Conservation (phyloP, 1,140 invertebrate species). For the Elymnias hypermnestra region DNA sequence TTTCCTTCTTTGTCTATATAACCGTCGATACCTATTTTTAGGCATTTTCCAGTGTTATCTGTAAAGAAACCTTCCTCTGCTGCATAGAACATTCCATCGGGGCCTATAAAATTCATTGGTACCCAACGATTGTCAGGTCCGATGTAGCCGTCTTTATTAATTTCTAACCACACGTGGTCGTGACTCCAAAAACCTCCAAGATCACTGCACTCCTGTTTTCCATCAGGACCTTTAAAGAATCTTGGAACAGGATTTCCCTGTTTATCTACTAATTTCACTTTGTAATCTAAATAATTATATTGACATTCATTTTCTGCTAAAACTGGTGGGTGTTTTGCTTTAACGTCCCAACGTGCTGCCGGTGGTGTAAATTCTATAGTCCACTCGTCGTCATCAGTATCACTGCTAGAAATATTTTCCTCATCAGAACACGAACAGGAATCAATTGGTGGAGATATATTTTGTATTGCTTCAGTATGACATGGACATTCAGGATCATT, state of each 20-base stretch:
- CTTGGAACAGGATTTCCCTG: slow-evolving; percentile 50
- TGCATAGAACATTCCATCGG: slow-evolving; percentile 59
- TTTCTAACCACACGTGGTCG: slow-evolving; percentile 51
- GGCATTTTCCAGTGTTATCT: slow-evolving; percentile 34
- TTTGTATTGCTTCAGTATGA: slow-evolving; percentile 27
- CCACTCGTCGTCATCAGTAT: slow-evolving; percentile 64
- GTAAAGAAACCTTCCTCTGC: slow-evolving; percentile 58
- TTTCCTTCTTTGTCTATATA: slow-evolving; percentile 62
- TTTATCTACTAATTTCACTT: slow-evolving; percentile 61
- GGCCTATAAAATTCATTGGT: slow-evolving; percentile 62
- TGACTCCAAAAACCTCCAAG: slow-evolving; percentile 63
- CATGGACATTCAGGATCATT: slow-evolving; percentile 60
- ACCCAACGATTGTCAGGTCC: slow-evolving; percentile 61
- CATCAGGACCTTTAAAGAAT: slow-evolving; percentile 65
- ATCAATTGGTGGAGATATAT: slow-evolving; percentile 42
- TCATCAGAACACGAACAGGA: slow-evolving; percentile 64
- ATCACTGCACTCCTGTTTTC: slow-evolving; percentile 62
- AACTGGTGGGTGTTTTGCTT: slow-evolving; percentile 52
- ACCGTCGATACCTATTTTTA: slow-evolving; percentile 60
- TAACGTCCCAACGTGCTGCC: slow-evolving; percentile 48
- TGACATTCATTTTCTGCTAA: slow-evolving; percentile 43
- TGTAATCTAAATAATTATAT: slow-evolving; percentile 65
- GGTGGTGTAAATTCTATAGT: slow-evolving; percentile 58
- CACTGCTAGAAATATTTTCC: slow-evolving; percentile 45
- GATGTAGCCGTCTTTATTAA: slow-evolving; percentile 65